Evolutionary conservation across 2,888 invertebrate species (phyloP).

Genomic region (Acanthoscelides obtectus): DNA sequence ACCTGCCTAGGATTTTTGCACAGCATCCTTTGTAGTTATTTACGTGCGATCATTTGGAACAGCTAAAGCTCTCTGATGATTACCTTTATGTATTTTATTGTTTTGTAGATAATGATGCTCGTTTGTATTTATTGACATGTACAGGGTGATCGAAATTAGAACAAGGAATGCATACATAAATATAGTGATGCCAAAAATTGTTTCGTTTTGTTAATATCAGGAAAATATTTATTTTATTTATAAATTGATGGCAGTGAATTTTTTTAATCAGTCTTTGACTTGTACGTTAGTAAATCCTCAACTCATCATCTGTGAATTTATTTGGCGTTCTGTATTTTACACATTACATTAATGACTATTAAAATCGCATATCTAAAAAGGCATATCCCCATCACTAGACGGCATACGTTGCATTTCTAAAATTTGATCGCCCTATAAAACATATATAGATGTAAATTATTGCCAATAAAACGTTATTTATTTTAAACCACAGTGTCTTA

Average conservation of each 20-base stretch:
- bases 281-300: too few species aligned
- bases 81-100: slow-evolving; percentile 15
- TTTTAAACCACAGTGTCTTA: slow-evolving; percentile 25
- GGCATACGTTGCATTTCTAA: neutral
- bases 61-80: slow-evolving; percentile 2
- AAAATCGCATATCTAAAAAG: too few species aligned
- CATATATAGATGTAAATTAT: slow-evolving; percentile 28
- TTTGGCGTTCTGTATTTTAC: too few species aligned
- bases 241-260: too few species aligned
- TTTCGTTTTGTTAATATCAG: too few species aligned
- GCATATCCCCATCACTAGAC: too few species aligned
- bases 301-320: too few species aligned
- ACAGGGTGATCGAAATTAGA: neutral
- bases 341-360: too few species aligned
- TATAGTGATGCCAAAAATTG: too few species aligned
- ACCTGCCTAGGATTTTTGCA: too few species aligned
- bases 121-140: slow-evolving; percentile 27
- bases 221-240: too few species aligned
- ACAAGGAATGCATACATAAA: neutral
- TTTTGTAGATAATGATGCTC: slow-evolving; percentile 26
- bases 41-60: neutral
- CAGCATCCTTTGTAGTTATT: slow-evolving; percentile 6
- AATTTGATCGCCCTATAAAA: neutral
- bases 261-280: too few species aligned
- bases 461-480: slow-evolving; percentile 33